Conservation (phyloP, 2,113 vertebrate species). For the human (Homo sapiens) region GRCh38 chr12:51762001-51762500, state of each 20-base stretch:
- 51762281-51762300: neutral
- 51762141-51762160: neutral
- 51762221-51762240: neutral
- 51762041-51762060: neutral
- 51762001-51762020: neutral
- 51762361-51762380: neutral
- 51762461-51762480: slow-evolving; percentile 48
- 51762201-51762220: neutral
- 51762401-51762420: neutral
- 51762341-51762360: neutral
- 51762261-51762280: neutral
- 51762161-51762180: neutral
- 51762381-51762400: neutral
- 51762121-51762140: neutral
- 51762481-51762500: slow-evolving; percentile 5
- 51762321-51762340: neutral
- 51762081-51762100: slow-evolving; percentile 24
- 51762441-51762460: slow-evolving; percentile 23
- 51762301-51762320: neutral
- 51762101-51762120: neutral
- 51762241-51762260: neutral
- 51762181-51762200: neutral
- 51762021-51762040: neutral
- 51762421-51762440: neutral
- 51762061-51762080: neutral